Conservation (phyloP, 2,797 vertebrate genomes). For the Limnodromus scolopaceus region DNA sequence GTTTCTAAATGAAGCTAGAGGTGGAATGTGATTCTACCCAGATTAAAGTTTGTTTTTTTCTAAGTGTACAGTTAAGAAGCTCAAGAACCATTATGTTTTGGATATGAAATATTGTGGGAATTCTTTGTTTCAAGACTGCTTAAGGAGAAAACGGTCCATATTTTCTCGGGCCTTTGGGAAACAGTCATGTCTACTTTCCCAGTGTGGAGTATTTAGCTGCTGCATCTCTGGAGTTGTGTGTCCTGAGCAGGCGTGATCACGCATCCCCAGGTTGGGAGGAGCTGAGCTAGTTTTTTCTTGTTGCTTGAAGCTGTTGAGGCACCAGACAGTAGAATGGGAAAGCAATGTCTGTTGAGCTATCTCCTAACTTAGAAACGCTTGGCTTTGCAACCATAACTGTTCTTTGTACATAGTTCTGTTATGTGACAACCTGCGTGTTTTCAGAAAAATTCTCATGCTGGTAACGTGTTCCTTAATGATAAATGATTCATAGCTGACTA, state of each 20-base stretch:
- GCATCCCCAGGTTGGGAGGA: background rate
- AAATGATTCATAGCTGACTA: background rate
- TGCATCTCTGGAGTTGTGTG: background rate
- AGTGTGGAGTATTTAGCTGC: background rate
- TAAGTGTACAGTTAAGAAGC: background rate
- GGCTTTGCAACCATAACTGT: background rate
- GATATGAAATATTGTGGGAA: background rate
- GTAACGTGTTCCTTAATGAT: background rate
- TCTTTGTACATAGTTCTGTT: background rate
- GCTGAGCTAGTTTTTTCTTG: background rate
- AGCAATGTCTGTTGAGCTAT: background rate
- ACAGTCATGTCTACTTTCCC: background rate
- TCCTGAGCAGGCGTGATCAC: rapidly evolving
- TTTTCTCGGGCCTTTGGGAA: background rate
- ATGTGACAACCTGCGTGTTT: background rate
- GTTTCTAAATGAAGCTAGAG: background rate
- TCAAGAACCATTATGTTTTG: background rate
- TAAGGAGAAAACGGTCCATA: background rate
- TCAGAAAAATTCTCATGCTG: background rate
- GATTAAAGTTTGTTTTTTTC: background rate
- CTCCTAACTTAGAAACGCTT: background rate
- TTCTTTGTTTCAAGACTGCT: background rate
- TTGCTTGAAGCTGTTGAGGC: background rate
- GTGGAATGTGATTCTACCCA: background rate
- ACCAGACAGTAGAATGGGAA: background rate